Evolutionary conservation across 2,113 vertebrate genomes (phyloP), one percentile per base, ranked within the genome.

Genomic region (Ciconia stormi): DNA sequence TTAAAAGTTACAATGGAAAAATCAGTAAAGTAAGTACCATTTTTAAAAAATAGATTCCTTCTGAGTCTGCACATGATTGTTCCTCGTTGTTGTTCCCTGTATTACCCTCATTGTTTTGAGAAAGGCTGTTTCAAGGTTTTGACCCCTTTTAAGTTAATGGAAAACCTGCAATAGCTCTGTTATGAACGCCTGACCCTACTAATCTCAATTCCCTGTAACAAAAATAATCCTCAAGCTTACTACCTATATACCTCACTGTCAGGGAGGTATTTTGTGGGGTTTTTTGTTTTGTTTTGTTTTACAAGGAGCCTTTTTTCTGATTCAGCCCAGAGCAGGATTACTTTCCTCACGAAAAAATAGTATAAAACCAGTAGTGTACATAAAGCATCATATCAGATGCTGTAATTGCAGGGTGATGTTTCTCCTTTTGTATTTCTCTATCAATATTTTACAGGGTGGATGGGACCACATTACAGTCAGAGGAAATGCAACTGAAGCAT

Each of bases 381-480:
- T 9, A 74, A 55, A 91, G 23, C 66, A 50, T 42, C 80, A 9
- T 49, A 46, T 62, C 86, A 47, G 5, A 1, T 50, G 16, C 1
- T 70, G 50, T 34, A 59, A 29, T 38, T 69, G 44, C 38, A 61
- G 29, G 42, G 42, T 67, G 69, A 56, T 34, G n/a, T 59, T 76
- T 69, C 61, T 77, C 11, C 56, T 72, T 42, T 13, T 92, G 7
- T 42, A 53, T 23, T 86, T 44, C 46, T 73, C 25, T 82, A 9
- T 87, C n/a, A 1, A 88, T 87, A 32, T 59, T 32, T 89, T 93
- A 13, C 80, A 99, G 99, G 99, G 99, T 11, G 99, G 99, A 44
- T 99, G 99, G 99, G 99, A 99, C 82, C 98, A 99, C 95, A 96
- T 99, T 84, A 99, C 98, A 18, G 95, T 99, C 67, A 98, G 99